phyloP scores from a whole-genome alignment of 2,888 invertebrate genomes.

The Nemapogon koenigi region DNA sequence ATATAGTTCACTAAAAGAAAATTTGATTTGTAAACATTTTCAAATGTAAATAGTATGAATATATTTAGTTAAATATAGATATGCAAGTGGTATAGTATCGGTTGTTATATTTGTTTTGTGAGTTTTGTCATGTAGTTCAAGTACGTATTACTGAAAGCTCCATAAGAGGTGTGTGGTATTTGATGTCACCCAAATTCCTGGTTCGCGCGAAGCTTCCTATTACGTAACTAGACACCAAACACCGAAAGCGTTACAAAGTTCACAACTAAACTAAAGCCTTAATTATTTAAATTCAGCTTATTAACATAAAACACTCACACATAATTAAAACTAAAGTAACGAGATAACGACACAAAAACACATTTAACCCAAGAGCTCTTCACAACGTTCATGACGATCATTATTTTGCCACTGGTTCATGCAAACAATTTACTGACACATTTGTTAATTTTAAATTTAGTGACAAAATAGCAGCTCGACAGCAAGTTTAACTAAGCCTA shows the following conservation, averaged over 20 bases:
- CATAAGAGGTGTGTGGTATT: conserved; percentile 28
- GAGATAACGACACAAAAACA: conserved; percentile 52
- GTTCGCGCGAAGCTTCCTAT: conserved; percentile 41
- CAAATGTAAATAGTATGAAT: too few relatives aligned
- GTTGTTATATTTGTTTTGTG: background rate
- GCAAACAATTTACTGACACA: background rate
- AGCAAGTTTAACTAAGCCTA: conserved; percentile 54
- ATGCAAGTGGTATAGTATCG: background rate
- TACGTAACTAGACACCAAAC: conserved; percentile 18
- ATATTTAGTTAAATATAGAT: background rate
- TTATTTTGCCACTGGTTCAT: too few relatives aligned
- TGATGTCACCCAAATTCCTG: conserved; percentile 63
- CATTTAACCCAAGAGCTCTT: conserved; percentile 41
- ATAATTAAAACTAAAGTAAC: conserved; percentile 20
- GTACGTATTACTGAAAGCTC: conserved; percentile 1
- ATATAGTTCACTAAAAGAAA: background rate
- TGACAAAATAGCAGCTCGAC: conserved; percentile 60
- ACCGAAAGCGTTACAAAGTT: conserved; percentile 4
- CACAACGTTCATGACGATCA: too few relatives aligned
- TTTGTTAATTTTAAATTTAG: conserved; percentile 40
- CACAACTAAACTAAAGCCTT: conserved; percentile 18
- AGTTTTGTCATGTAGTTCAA: too few relatives aligned
- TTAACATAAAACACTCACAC: background rate
- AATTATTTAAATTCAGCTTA: background rate
- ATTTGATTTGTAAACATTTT: too few relatives aligned